Conservation (phyloP, 1,140 invertebrate genomes). For the Proales similis region DNA sequence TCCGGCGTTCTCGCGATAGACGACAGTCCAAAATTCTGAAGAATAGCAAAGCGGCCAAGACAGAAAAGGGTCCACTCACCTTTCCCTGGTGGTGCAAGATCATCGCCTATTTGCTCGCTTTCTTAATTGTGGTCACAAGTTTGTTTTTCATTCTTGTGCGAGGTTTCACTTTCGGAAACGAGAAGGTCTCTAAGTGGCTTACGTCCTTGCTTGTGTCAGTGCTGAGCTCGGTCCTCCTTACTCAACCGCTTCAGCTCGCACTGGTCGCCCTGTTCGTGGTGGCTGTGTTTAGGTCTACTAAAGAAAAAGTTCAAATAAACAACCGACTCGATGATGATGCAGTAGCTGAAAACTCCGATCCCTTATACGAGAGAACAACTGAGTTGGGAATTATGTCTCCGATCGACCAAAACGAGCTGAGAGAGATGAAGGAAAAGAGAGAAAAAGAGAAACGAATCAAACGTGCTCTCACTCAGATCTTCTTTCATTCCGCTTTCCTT, state of each 20-base stretch:
- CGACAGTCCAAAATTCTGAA: neutral
- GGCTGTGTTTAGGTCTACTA: constrained; percentile 55
- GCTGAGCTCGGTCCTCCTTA: constrained; percentile 57
- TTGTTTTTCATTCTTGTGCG: constrained; percentile 57
- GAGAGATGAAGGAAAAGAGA: constrained; percentile 36
- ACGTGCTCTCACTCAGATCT: constrained; percentile 45
- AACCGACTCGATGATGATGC: too few relatives aligned
- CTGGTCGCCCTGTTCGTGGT: constrained; percentile 55
- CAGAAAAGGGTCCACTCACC: constrained; percentile 40
- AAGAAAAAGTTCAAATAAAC: too few relatives aligned
- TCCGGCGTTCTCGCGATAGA: constrained; percentile 1
- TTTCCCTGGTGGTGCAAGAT: constrained; percentile 56
- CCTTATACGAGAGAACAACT: too few relatives aligned
- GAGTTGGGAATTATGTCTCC: too few relatives aligned
- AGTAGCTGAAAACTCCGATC: constrained; percentile 52
- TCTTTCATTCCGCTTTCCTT: constrained; percentile 40
- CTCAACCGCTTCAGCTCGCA: constrained; percentile 58
- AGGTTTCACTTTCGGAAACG: constrained; percentile 57
- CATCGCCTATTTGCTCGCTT: constrained; percentile 55
- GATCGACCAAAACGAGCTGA: constrained; percentile 43
- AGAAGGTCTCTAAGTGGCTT: constrained; percentile 58
- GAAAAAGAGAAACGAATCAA: constrained; percentile 40
- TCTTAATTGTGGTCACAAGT: constrained; percentile 51
- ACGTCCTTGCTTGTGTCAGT: constrained; percentile 58
- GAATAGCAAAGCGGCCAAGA: neutral